These are phyloP conservation scores for Silurus asotus DNA, from an alignment of 2,113 vertebrate species.

Conservation along the genomic window DNA sequence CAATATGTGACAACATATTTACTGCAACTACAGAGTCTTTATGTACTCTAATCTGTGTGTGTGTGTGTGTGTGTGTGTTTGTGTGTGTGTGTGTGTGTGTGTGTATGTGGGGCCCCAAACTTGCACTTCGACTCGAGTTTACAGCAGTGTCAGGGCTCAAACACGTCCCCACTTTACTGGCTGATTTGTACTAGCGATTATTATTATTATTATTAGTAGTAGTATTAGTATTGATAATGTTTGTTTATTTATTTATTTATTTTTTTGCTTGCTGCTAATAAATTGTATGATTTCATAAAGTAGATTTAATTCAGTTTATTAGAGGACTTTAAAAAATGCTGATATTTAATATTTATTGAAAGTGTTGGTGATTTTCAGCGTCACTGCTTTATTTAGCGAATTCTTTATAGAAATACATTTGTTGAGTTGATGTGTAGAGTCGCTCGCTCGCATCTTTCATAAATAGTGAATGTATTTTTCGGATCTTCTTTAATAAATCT, in stretches of 20 bases:
- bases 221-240: background rate
- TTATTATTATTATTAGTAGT: background rate
- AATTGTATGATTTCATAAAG: constrained; percentile 13
- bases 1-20: constrained; percentile 34
- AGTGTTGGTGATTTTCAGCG: background rate
- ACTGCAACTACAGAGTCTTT: constrained; percentile 35
- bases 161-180: background rate
- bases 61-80: constrained; percentile 42
- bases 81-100: constrained; percentile 30
- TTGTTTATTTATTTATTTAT: background rate
- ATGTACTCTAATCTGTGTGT: constrained; percentile 37
- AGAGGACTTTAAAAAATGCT: background rate
- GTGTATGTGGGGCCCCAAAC: background rate
- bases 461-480: constrained; percentile 23
- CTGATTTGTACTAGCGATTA: background rate
- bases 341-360: background rate
- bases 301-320: constrained; percentile 12
- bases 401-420: background rate
- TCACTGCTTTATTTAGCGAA: constrained; percentile 6
- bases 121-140: constrained; percentile 26
- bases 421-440: constrained; percentile 1
- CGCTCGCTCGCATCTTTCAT: constrained; percentile 23
- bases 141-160: constrained; percentile 22
- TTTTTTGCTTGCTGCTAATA: constrained; percentile 29
- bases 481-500: constrained; percentile 33